Evolutionary conservation across 2,797 vertebrate genomes (phyloP).

Genomic region (Apodemus agrarius): DNA sequence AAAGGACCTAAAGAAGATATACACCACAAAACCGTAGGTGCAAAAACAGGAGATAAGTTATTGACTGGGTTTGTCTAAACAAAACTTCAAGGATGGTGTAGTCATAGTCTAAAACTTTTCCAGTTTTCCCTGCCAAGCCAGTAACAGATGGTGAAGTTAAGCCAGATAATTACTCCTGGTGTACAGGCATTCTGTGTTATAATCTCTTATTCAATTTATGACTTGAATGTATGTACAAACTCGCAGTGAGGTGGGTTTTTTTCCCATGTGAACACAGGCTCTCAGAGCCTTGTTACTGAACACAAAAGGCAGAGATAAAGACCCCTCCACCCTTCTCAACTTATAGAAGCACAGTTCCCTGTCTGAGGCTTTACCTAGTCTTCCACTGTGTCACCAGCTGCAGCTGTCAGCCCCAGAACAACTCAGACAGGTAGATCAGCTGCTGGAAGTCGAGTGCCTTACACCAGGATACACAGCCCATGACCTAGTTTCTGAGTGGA

Average conservation of each 20-base stretch:
- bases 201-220: neutral
- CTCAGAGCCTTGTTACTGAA: neutral
- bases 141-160: neutral
- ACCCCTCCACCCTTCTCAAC: neutral
- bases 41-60: neutral
- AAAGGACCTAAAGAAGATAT: neutral
- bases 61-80: neutral
- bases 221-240: neutral
- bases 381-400: neutral
- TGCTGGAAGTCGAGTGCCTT: neutral
- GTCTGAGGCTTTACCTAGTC: neutral
- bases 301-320: neutral
- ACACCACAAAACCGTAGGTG: neutral
- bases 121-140: neutral
- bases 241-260: neutral
- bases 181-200: neutral
- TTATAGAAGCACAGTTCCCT: neutral
- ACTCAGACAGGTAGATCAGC: neutral
- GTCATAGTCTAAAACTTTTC: neutral
- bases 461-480: neutral
- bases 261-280: neutral
- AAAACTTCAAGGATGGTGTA: neutral
- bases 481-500: neutral
- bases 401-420: neutral
- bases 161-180: neutral